A percentile compares a stretch with the other conserved stretches of the same genome.
Evolutionary conservation across 2,888 invertebrate species (phyloP).

Genomic region (Campaea margaritaria): DNA sequence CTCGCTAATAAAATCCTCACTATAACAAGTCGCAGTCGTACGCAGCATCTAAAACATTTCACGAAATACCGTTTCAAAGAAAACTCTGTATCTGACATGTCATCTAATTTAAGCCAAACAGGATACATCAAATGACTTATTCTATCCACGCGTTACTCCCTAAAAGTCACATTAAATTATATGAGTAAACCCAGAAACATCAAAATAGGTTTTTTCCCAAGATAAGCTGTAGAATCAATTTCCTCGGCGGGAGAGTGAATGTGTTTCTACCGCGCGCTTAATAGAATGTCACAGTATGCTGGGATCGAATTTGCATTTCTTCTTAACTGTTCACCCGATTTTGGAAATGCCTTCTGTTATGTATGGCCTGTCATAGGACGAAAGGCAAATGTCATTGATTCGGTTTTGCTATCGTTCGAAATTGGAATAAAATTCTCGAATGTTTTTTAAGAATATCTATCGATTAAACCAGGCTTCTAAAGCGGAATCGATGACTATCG

Average conservation of each 20-base stretch:
- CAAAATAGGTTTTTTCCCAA: conserved; percentile 39
- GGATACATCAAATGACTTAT: conserved; percentile 41
- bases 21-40: too few relatives aligned
- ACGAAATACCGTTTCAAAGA: not conserved
- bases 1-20: too few relatives aligned
- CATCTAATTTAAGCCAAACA: conserved; percentile 39
- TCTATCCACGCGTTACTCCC: conserved; percentile 34
- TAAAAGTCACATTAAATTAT: conserved; percentile 43
- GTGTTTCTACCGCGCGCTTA: conserved; percentile 38
- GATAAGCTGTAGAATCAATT: conserved; percentile 43
- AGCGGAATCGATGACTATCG: too few relatives aligned
- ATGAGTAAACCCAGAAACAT: conserved; percentile 36
- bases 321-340: too few relatives aligned
- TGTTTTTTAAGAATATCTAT: too few relatives aligned
- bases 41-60: not conserved
- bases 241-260: conserved; percentile 37
- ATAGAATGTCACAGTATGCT: conserved; percentile 36
- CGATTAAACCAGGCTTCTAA: too few relatives aligned
- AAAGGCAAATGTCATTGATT: too few relatives aligned
- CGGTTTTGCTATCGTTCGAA: not conserved
- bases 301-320: conserved; percentile 35
- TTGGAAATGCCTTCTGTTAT: too few relatives aligned
- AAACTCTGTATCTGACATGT: conserved; percentile 25
- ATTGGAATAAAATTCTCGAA: too few relatives aligned
- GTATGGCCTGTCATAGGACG: too few relatives aligned